Evolutionary conservation across 2,888 invertebrate species (phyloP).

Genomic region (Mamestra brassicae): DNA sequence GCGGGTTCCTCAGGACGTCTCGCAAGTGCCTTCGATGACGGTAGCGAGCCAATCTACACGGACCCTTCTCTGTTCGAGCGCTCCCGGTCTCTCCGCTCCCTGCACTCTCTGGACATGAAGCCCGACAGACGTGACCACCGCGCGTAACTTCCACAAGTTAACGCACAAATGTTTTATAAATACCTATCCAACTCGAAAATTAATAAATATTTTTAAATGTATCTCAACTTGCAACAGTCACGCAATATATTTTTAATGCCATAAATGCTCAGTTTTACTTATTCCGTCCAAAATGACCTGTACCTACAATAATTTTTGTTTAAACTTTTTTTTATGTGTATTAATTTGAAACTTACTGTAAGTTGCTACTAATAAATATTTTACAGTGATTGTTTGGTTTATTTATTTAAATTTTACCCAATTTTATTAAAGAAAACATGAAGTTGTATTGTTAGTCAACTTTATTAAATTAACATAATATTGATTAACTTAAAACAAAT

Average conservation of each 20-base stretch:
- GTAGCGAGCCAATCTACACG: conserved; percentile 98
- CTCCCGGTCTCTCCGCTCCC: conserved; percentile 93
- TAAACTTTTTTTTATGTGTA: conserved; percentile 70
- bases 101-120: conserved; percentile 92
- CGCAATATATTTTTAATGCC: conserved; percentile 61
- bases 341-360: conserved; percentile 79
- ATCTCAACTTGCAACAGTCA: conserved; percentile 33
- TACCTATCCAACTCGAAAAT: conserved; percentile 62
- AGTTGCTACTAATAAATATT: conserved; percentile 87
- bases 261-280: conserved; percentile 81
- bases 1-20: conserved; percentile 88
- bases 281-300: conserved; percentile 69
- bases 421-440: conserved; percentile 28
- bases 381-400: conserved; percentile 75
- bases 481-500: conserved; percentile 36
- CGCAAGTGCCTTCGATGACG: conserved; percentile 94
- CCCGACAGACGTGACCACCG: conserved; percentile 86
- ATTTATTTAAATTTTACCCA: not conserved
- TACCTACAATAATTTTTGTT: conserved; percentile 57
- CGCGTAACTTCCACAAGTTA: conserved; percentile 72
- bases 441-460: conserved; percentile 10
- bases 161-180: conserved; percentile 45
- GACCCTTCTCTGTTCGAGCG: conserved; percentile 97
- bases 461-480: conserved; percentile 40
- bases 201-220: conserved; percentile 25